Evolutionary conservation across 2,113 vertebrate genomes (phyloP), one percentile per base, ranked within the genome.

Genomic region (Lampris incognitus): DNA sequence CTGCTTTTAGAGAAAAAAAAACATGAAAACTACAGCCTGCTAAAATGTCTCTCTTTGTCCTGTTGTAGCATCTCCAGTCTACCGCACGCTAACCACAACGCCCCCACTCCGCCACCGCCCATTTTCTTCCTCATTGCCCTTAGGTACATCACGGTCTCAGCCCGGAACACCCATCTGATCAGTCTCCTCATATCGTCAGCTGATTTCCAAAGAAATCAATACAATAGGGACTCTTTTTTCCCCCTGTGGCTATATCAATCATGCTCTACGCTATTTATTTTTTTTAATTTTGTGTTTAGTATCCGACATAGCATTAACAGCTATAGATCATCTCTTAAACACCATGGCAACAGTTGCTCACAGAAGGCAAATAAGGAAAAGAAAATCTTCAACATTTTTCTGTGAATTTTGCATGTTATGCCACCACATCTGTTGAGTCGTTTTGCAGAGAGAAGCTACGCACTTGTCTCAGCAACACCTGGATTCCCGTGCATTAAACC

Each of bases 191-290:
- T 85, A 75, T 57, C 79, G 72, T 73, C 2, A 44, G 54, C 51
- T 64, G 60, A 62, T 58, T 85, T 60, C 54, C 57, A 36, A 50
- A 44, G 56, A 13, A 36, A 3, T 52, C 11, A 0, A 37, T 82
- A 81, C 69, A 69, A 1, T 69, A 63, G 56, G 84, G 50, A 66
- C 51, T 59, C n/a, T 39, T 44, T 77, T 61, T 55, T 13, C 11
- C 54, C 24, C 24, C 24, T 24, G 24, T 39, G 49, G 68, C 68
- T 83, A 71, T 78, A 83, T 84, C 79, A 78, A 79, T 87, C 83
- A 44, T 3, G 57, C 68, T 85, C 24, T 24, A 24, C 24, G 24
- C 24, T 24, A 24, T 85, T 79, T 44, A 85, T 89, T 85, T 81
- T 51, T 41, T 46, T 48, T 66, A 69, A 71, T 79, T 66, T 73